Base-by-base conservation (phyloP, 2,113 vertebrate species). In the Climacteris rufus region DNA sequence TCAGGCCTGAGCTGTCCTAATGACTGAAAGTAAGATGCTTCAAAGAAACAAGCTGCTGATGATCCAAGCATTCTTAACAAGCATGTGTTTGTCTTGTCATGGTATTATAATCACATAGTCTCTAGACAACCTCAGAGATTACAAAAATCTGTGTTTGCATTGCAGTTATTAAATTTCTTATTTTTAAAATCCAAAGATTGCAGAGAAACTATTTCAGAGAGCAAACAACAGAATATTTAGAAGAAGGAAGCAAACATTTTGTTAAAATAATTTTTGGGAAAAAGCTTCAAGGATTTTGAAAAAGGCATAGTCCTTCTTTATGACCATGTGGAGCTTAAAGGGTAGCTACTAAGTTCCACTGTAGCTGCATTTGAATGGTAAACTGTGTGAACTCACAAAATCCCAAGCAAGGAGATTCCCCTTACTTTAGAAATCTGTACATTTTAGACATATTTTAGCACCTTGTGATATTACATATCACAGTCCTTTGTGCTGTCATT, bases 241-340 rank as follows among this genome's bases (percentile, higher is more conserved):
- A 95, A 95, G 85, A 89, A 91, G 47, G 72, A 91, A 83, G 54
- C 17, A 96, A 97, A 71, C 40, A 60, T 60, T 90, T 82, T 87
- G 14, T 96, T 96, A 75, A 93, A 96, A 80, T 64, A 3, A 39
- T 66, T 94, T 87, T 82, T 66, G 37, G n/a, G 22, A 61, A 80
- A 94, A 69, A 40, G n/a, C 49, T 83, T 80, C 69, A 84, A 92
- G 69, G 64, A 68, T 69, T 94, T 95, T 87, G 83, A 79, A 95
- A 87, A 87, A 65, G 35, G 22, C 47, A 71, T 10, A 14, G 18
- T 82, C 52, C 35, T 81, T 30, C 63, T 30, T 57, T 71, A 53
- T 52, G 30, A 54, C 23, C 6, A 2, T 2, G 5, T 25, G 33
- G 54, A 76, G 42, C 60, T 77, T 83, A 57, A 87, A 85, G 33